Conservation (phyloP, 2,888 invertebrate species). For the Apamea epomidion region DNA sequence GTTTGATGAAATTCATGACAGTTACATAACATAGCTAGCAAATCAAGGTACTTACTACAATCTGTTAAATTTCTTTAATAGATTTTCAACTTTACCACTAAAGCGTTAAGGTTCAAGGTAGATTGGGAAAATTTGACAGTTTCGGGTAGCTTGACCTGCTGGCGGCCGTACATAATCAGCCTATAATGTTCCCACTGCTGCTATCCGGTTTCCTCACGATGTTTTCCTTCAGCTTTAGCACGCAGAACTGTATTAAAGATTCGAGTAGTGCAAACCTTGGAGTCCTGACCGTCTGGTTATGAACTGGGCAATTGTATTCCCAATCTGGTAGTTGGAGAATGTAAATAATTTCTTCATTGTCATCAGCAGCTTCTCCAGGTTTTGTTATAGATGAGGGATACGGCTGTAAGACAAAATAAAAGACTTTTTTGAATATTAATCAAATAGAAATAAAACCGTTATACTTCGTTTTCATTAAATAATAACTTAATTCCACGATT, state of each 20-base stretch:
- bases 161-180: no score
- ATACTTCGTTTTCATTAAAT: background rate
- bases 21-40: no score
- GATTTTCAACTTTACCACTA: no score
- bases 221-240: background rate
- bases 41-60: no score
- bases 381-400: constrained; percentile 77
- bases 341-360: constrained; percentile 86
- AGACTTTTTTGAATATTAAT: background rate
- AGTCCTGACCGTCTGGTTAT: constrained; percentile 81
- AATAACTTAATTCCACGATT: background rate
- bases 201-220: background rate
- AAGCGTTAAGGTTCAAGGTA: no score
- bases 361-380: constrained; percentile 75
- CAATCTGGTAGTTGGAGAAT: constrained; percentile 86
- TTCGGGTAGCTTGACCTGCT: no score
- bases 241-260: background rate
- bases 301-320: constrained; percentile 83
- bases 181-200: no score
- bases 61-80: no score
- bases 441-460: background rate
- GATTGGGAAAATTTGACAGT: no score
- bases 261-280: constrained; percentile 76
- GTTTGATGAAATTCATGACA: background rate
- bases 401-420: constrained; percentile 72